Evolutionary conservation across 2,888 invertebrate genomes (phyloP), one percentile per base, ranked within the genome.

Genomic region (Clitarchus hookeri): DNA sequence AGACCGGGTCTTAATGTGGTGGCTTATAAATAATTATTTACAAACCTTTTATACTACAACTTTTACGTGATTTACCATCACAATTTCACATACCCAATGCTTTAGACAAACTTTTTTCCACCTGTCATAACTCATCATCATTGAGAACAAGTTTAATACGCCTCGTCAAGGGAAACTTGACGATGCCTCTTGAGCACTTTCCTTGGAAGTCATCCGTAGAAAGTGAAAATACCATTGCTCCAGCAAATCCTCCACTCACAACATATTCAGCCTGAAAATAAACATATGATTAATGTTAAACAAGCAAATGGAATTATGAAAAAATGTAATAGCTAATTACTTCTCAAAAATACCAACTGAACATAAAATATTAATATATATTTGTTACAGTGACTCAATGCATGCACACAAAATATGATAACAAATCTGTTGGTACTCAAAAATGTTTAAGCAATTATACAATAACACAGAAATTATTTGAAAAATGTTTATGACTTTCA

Each of bases 171-270:
- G 91, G 92, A 88, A 92, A 93, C 65, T 90, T 86, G 85, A 48
- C 87, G 86, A 82, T 87, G 87, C 82, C 89, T 88, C 88, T 84
- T 27, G 89, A 88, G 90, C 96, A 97, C 26, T 91, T 90, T 8
- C 94, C 94, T 85, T 92, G 92, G 90, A 94, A 95, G 91, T 98
- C 97, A 90, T 98, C 98, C 2, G 94, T 93, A 90, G 97, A 97
- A 44, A 98, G 92, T 16, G 96, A 95, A 91, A 95, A 97, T 87
- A 97, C 92, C 97, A 97, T 97, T 9, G 95, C 96, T 54, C 98
- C 98, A 84, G 95, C 95, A 89, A 96, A 94, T 65, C 93, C 92
- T 84, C 94, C 92, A 12, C 93, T 92, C 89, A 93, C 93, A 0
- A 96, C 94, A 91, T 93, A 96, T 87, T 93, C 91, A 0, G 95